These are phyloP conservation scores for Leucoraja erinaceus DNA, from an alignment of 2,113 vertebrate genomes.

Conservation along the genomic window DNA sequence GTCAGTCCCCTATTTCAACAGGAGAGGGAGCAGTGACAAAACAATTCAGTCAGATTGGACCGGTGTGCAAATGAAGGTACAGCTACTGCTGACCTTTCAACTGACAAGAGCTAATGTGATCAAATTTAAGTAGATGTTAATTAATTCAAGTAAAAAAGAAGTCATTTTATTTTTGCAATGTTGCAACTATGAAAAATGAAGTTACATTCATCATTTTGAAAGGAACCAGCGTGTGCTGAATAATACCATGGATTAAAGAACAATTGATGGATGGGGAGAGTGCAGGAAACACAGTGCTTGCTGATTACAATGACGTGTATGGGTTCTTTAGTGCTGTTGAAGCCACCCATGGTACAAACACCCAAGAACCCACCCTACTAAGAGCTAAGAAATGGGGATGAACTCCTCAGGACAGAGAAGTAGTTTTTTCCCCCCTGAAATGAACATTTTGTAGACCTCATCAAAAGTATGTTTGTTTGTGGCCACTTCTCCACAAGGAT, in stretches of 20 bases:
- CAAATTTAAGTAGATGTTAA: background rate
- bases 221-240: background rate
- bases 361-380: too few relatives aligned
- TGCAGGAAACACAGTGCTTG: too few relatives aligned
- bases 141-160: background rate
- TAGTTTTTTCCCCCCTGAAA: too few relatives aligned
- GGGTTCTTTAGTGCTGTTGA: too few relatives aligned
- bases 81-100: background rate
- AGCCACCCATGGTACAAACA: too few relatives aligned
- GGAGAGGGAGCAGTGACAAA: background rate
- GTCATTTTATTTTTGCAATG: background rate
- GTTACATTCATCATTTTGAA: background rate
- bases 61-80: background rate
- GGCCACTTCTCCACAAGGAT: too few relatives aligned
- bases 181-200: background rate
- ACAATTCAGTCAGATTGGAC: background rate
- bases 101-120: background rate
- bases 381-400: too few relatives aligned
- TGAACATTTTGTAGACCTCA: too few relatives aligned
- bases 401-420: too few relatives aligned
- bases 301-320: too few relatives aligned
- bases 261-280: too few relatives aligned
- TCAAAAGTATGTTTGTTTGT: too few relatives aligned
- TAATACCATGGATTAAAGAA: background rate
- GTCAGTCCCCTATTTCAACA: background rate